These are phyloP conservation scores for Stomatorhinus walkeri DNA, from an alignment of 2,797 vertebrate species.

Conservation along the genomic window DNA sequence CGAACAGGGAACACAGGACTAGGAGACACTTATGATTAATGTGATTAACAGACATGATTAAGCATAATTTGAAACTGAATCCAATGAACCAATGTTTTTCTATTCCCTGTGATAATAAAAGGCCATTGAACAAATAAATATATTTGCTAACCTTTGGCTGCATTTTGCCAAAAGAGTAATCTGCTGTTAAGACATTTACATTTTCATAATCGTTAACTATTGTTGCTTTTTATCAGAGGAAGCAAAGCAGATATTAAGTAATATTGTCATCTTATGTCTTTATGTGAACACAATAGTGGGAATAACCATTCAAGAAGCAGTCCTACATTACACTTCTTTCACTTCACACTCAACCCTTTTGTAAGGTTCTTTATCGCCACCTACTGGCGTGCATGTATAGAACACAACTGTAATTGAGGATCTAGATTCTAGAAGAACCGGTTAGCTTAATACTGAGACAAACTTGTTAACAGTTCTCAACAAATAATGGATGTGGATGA, in stretches of 20 bases:
- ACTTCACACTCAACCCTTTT: neutral
- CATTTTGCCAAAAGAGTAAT: neutral
- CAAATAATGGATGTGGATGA: neutral
- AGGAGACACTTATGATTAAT: neutral
- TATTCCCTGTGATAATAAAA: neutral
- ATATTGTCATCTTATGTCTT: neutral
- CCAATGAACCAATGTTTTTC: neutral
- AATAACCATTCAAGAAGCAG: neutral
- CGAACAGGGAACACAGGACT: neutral
- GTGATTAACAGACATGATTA: neutral
- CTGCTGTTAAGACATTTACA: neutral
- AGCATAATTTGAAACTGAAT: neutral
- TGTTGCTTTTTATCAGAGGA: neutral
- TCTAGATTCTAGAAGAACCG: neutral
- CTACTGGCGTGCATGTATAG: neutral
- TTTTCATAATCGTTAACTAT: neutral
- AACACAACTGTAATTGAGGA: neutral
- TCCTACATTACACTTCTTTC: neutral
- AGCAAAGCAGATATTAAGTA: neutral
- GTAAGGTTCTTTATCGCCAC: neutral
- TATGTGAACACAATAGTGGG: neutral
- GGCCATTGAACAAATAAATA: neutral
- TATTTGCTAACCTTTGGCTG: neutral
- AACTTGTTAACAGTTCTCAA: neutral
- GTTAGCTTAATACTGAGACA: neutral